Conservation (phyloP, 2,113 vertebrate genomes). For the Peromyscus maniculatus region DNA sequence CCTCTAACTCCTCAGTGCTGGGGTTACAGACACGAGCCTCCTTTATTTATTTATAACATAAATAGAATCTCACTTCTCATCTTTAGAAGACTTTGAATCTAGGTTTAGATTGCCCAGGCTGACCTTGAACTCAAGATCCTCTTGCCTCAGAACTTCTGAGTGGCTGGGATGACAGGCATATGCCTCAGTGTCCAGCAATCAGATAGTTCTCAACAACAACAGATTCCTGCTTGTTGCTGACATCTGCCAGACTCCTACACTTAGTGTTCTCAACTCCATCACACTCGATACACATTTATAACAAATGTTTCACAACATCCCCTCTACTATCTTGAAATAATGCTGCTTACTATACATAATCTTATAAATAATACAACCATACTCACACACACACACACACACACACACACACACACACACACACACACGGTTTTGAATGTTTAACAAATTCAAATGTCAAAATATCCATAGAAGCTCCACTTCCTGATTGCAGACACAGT, state of each 20-base stretch:
- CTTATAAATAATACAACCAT: neutral
- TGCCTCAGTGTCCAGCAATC: neutral
- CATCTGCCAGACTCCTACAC: neutral
- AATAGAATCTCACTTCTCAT: neutral
- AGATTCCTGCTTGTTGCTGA: neutral
- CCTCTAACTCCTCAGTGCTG: neutral
- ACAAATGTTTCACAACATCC: conserved; percentile 9
- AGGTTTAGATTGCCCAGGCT: neutral
- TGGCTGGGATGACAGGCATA: neutral
- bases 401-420: neutral
- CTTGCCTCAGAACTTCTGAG: neutral
- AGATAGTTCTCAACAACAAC: conserved; percentile 13
- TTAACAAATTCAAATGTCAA: conserved; percentile 32
- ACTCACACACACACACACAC: neutral
- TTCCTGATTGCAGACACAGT: neutral
- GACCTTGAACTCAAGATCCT: neutral
- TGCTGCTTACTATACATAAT: neutral
- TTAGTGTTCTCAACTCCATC: neutral
- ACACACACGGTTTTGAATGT: neutral
- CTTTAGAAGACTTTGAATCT: neutral
- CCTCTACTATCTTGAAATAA: conserved; percentile 27
- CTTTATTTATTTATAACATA: neutral
- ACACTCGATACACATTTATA: neutral
- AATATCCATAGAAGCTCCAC: neutral
- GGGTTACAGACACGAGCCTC: neutral